Evolutionary conservation across 1,140 invertebrate genomes (phyloP).

Genomic region (Sipha flava): DNA sequence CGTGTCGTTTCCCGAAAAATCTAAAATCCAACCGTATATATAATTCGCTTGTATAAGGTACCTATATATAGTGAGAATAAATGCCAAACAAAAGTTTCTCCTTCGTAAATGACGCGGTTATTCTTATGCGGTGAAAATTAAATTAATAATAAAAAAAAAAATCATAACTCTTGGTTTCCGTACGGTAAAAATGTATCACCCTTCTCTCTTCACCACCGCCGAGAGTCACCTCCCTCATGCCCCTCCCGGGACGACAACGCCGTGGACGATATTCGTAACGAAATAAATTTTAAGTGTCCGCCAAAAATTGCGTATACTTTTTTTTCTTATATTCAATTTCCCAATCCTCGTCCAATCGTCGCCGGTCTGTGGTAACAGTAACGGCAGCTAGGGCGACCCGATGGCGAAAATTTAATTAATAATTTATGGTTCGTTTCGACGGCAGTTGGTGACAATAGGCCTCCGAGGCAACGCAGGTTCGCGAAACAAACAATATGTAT

Average conservation of each 20-base stretch:
- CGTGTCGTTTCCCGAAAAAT: too few relatives aligned
- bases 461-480: too few relatives aligned
- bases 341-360: background rate
- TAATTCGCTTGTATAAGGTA: too few relatives aligned
- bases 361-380: too few relatives aligned
- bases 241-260: background rate
- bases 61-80: background rate
- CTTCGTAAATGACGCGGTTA: background rate
- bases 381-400: too few relatives aligned
- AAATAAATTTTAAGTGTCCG: conserved; percentile 7
- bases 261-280: background rate
- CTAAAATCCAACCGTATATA: too few relatives aligned
- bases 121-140: background rate
- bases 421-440: conserved; percentile 1
- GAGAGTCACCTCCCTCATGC: background rate
- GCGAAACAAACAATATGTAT: background rate
- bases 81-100: background rate
- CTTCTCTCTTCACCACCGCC: background rate
- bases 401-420: conserved; percentile 4
- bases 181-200: background rate
- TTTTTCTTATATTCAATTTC: background rate
- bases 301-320: conserved; percentile 7
- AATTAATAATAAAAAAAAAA: conserved; percentile 5
- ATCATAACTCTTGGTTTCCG: background rate
- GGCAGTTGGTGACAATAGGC: conserved; percentile 21